phyloP scores from a whole-genome alignment of 2,888 invertebrate genomes.

The Petrolisthes manimaculis region DNA sequence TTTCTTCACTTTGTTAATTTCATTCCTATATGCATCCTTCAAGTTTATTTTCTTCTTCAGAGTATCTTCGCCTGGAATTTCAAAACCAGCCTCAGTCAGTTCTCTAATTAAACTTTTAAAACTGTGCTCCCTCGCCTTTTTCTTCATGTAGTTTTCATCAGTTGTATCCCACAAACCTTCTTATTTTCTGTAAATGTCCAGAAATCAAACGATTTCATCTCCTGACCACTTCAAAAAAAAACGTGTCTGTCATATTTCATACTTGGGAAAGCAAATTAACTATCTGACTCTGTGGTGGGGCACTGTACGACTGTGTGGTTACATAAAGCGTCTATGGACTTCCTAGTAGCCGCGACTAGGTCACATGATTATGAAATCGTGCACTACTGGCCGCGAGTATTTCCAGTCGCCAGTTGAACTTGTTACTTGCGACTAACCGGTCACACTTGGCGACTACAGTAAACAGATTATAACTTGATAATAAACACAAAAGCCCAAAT shows the following conservation, averaged over 20 bases:
- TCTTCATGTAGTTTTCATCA: conserved; percentile 5
- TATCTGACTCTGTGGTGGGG: conserved; percentile 15
- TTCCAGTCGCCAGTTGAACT: too few relatives aligned
- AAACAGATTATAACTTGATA: too few relatives aligned
- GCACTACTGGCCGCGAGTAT: conserved; percentile 38
- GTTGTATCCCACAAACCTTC: conserved; percentile 12
- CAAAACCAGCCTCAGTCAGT: too few relatives aligned
- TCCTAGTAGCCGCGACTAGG: conserved; percentile 23
- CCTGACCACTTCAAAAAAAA: conserved; percentile 29
- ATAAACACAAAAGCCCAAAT: too few relatives aligned
- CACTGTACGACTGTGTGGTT: conserved; percentile 11
- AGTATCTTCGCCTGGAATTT: too few relatives aligned
- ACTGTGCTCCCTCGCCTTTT: not conserved
- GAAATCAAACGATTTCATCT: conserved; percentile 22
- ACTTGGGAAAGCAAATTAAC: conserved; percentile 20
- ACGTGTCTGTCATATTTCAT: conserved; percentile 24
- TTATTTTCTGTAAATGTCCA: too few relatives aligned
- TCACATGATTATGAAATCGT: conserved; percentile 25
- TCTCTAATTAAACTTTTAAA: too few relatives aligned
- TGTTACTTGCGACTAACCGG: too few relatives aligned
- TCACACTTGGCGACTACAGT: too few relatives aligned
- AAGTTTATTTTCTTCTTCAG: too few relatives aligned
- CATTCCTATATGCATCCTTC: too few relatives aligned
- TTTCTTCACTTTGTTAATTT: too few relatives aligned
- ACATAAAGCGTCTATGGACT: conserved; percentile 37